Percentiles rank a stretch among this genome's conserved stretches.
These are phyloP conservation scores for Scopus umbretta DNA, from an alignment of 2,113 vertebrate species.

Conservation along the genomic window DNA sequence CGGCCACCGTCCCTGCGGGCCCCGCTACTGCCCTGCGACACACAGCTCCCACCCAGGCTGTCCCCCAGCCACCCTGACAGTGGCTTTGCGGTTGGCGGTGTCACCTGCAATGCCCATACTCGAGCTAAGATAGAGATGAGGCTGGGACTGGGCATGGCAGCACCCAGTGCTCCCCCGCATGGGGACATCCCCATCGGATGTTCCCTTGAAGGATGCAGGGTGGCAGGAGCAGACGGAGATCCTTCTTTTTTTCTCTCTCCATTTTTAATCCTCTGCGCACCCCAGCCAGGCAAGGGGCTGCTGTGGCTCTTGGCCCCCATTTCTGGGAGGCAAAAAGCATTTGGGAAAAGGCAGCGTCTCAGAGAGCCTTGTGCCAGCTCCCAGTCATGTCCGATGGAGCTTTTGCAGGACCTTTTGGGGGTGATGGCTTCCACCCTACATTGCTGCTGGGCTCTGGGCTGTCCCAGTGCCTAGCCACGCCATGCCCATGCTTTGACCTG, in stretches of 20 bases:
- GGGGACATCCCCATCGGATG: not conserved
- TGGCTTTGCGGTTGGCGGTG: not conserved
- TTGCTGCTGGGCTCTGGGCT: not conserved
- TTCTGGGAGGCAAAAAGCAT: not conserved
- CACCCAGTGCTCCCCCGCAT: rapidly evolving
- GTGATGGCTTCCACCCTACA: not conserved
- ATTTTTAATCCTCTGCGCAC: not conserved
- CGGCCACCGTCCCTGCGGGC: not conserved
- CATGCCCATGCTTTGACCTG: not conserved
- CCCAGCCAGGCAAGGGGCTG: rapidly evolving
- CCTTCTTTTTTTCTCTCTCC: rapidly evolving
- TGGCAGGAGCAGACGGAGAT: not conserved
- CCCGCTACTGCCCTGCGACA: not conserved
- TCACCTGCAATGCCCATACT: not conserved
- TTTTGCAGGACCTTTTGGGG: not conserved
- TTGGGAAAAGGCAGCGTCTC: rapidly evolving
- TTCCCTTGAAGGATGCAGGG: not conserved
- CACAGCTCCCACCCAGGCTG: not conserved
- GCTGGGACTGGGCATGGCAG: rapidly evolving
- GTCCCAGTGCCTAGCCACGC: rapidly evolving
- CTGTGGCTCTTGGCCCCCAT: not conserved
- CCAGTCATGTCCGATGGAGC: not conserved
- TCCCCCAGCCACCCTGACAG: not conserved
- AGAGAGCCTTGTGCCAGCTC: not conserved
- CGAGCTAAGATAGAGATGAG: not conserved